These are phyloP conservation scores for Phymanthus crucifer DNA, from an alignment of 92 coral and sea anemone genomes.

Conservation along the genomic window DNA sequence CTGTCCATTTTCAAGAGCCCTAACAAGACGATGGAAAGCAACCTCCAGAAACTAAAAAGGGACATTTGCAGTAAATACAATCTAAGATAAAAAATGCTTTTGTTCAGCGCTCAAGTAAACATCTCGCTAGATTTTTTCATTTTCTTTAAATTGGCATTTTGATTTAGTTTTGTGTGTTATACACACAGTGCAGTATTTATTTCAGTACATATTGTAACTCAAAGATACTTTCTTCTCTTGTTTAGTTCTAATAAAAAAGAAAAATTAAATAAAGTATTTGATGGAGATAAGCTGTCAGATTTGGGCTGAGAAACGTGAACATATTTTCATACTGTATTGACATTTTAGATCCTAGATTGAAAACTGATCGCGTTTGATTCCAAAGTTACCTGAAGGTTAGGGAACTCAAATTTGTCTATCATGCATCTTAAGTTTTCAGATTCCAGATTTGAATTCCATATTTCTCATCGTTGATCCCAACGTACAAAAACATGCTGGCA, in stretches of 20 bases:
- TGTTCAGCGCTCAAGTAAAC: neutral
- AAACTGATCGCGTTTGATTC: too few species aligned
- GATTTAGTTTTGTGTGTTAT: conserved; percentile 3
- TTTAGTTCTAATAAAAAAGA: conserved; percentile 30
- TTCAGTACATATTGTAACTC: neutral
- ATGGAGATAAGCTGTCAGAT: neutral
- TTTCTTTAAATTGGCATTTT: conserved; percentile 3
- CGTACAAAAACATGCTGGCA: too few species aligned
- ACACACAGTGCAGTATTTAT: neutral
- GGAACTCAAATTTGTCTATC: too few species aligned
- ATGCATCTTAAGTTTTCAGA: too few species aligned
- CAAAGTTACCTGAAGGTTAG: too few species aligned
- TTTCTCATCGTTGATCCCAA: too few species aligned
- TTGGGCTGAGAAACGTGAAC: too few species aligned
- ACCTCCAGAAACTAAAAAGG: neutral
- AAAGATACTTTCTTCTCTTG: conserved; percentile 10
- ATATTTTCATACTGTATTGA: too few species aligned
- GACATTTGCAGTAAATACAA: neutral
- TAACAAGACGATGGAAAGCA: neutral
- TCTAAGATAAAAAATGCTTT: neutral
- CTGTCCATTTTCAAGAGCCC: neutral
- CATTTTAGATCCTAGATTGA: too few species aligned
- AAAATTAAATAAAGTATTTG: neutral
- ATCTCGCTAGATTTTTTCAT: conserved; percentile 1
- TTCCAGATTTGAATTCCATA: too few species aligned